A percentile compares a stretch with the other conserved stretches of the same genome.
Evolutionary conservation across 2,797 vertebrate species (phyloP).

Genomic region (Diplodus sargus): DNA sequence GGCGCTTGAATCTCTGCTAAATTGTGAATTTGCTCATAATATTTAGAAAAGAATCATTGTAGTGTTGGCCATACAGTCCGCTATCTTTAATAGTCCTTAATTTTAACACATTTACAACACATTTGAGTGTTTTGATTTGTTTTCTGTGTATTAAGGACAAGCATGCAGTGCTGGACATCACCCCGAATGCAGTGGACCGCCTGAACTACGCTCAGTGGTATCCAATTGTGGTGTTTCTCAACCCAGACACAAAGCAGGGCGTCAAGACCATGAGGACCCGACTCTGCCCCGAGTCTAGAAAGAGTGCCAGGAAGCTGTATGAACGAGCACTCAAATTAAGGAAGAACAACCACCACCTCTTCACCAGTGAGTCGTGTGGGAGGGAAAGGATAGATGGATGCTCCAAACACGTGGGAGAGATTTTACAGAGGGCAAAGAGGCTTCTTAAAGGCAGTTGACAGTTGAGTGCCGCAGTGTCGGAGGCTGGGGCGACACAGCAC

Average conservation of each 20-base stretch:
- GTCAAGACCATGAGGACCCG: conserved; percentile 98
- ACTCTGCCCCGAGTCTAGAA: conserved; percentile 95
- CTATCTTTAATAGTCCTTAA: too few species aligned
- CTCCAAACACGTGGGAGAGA: background rate
- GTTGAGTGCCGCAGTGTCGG: conserved; percentile 28
- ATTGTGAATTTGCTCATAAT: conserved; percentile 1
- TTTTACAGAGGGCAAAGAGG: conserved; percentile 23
- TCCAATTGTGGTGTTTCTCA: conserved; percentile 97
- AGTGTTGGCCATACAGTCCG: background rate
- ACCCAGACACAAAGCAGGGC: conserved; percentile 97
- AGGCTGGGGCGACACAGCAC: background rate
- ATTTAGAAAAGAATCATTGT: background rate
- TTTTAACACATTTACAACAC: background rate
- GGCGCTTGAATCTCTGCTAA: background rate
- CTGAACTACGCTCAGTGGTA: conserved; percentile 99
- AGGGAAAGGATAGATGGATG: background rate
- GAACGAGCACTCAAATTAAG: conserved; percentile 96
- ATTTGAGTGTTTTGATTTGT: background rate
- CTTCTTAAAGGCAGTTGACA: conserved; percentile 47
- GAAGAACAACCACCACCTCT: conserved; percentile 98
- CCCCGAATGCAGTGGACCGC: conserved; percentile 98
- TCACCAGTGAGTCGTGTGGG: conserved; percentile 90
- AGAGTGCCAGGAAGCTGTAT: conserved; percentile 96
- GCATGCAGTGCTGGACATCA: conserved; percentile 97
- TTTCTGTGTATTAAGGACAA: conserved; percentile 88